Evolutionary conservation across 2,113 vertebrate genomes (phyloP).

Genomic region (Panurus biarmicus): DNA sequence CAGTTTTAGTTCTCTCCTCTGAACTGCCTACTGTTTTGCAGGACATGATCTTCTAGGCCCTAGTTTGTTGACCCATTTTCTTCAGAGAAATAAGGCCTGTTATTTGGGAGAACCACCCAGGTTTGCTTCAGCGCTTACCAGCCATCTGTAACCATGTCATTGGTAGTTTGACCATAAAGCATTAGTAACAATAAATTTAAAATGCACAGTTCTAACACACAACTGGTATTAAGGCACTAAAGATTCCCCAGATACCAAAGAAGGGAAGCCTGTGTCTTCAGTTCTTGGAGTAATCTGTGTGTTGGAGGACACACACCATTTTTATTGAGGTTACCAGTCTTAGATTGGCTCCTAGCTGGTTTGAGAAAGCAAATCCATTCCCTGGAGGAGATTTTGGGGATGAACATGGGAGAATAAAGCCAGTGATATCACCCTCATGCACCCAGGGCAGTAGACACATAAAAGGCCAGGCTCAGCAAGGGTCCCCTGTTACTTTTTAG

Average conservation of each 20-base stretch:
- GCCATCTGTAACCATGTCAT: fast-evolving
- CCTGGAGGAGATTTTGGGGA: not conserved
- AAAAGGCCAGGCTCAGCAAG: not conserved
- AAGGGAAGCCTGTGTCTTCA: not conserved
- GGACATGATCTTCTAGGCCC: not conserved
- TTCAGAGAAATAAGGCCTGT: not conserved
- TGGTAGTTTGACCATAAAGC: not conserved
- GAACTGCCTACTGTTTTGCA: not conserved
- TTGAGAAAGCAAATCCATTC: not conserved
- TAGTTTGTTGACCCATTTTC: not conserved
- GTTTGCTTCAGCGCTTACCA: not conserved
- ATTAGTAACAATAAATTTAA: not conserved
- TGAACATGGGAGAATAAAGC: not conserved
- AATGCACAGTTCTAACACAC: fast-evolving
- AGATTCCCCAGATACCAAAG: not conserved
- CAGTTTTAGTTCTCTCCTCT: not conserved
- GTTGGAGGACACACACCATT: not conserved
- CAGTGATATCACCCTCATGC: not conserved
- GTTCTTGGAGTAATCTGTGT: not conserved
- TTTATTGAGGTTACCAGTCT: not conserved
- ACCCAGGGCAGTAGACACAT: not conserved
- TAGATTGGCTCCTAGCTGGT: not conserved
- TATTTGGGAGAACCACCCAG: not conserved
- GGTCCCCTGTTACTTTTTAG: not conserved
- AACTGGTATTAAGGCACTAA: fast-evolving